Evolutionary conservation across 2,113 vertebrate genomes (phyloP).

Genomic region (Cololabis saira): DNA sequence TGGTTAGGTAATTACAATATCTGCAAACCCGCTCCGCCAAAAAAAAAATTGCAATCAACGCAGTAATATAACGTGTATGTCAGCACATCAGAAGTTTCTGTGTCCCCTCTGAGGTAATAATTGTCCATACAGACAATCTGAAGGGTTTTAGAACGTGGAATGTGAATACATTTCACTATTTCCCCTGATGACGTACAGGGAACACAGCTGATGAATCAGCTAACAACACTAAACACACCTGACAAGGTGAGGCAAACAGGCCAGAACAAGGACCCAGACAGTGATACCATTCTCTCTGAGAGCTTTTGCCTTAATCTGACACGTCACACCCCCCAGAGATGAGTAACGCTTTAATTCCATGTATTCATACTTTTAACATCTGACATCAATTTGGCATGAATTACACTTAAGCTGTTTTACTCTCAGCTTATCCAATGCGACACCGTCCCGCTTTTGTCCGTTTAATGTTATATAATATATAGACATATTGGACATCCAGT

Average conservation of each 20-base stretch:
- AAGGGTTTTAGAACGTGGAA: background rate
- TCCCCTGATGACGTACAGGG: background rate
- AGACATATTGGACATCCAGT: too few relatives aligned
- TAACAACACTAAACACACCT: slow-evolving; percentile 7
- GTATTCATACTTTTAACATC: too few relatives aligned
- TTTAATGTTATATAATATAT: too few relatives aligned
- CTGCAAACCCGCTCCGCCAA: background rate
- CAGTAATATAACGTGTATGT: too few relatives aligned
- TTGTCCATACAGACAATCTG: background rate
- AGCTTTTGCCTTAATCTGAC: too few relatives aligned
- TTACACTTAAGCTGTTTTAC: too few relatives aligned
- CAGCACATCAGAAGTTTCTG: background rate
- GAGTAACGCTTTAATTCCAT: too few relatives aligned
- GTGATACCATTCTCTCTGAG: background rate
- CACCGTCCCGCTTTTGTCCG: too few relatives aligned
- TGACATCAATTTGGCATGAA: too few relatives aligned
- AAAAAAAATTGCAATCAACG: background rate
- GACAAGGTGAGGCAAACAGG: slow-evolving; percentile 28
- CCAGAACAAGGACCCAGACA: slow-evolving; percentile 16
- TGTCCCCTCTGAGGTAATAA: background rate
- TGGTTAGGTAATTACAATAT: background rate
- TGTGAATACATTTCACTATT: background rate
- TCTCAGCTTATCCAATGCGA: too few relatives aligned
- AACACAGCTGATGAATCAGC: slow-evolving; percentile 8
- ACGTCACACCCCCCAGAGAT: too few relatives aligned